A percentile compares a stretch with the other conserved stretches of the same genome.
These are phyloP conservation scores for Ormia ochracea DNA, from an alignment of 2,888 invertebrate species.

Conservation along the genomic window DNA sequence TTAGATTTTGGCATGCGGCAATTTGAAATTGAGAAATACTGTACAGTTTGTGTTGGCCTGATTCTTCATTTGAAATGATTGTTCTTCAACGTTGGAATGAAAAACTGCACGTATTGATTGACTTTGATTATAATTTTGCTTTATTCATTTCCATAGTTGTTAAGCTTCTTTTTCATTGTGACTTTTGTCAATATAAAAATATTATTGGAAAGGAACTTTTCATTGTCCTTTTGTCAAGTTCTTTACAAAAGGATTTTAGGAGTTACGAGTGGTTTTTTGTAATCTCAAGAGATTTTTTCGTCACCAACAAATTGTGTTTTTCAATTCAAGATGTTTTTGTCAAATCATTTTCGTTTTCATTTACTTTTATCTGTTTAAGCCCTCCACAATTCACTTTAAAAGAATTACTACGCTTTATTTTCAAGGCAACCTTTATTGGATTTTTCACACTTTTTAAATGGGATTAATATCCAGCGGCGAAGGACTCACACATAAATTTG, in stretches of 20 bases:
- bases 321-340: constrained; percentile 17
- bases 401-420: background rate
- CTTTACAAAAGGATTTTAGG: constrained; percentile 51
- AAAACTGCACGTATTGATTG: constrained; percentile 67
- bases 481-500: constrained; percentile 46
- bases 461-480: constrained; percentile 68
- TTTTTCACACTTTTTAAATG: constrained; percentile 71
- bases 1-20: background rate
- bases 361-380: constrained; percentile 7
- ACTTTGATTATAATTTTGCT: constrained; percentile 37
- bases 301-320: background rate
- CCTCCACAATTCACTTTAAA: background rate
- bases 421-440: constrained; percentile 43
- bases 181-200: background rate
- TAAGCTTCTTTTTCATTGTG: background rate
- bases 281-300: too few relatives aligned
- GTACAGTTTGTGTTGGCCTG: background rate
- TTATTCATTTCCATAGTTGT: constrained; percentile 3
- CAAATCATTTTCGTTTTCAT: constrained; percentile 9
- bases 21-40: too few relatives aligned
- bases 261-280: constrained; percentile 54
- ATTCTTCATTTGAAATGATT: constrained; percentile 1
- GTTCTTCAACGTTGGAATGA: background rate
- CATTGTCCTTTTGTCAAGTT: constrained; percentile 28
- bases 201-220: background rate